Conservation (phyloP, 2,113 vertebrate genomes). For the Corythaixoides concolor region DNA sequence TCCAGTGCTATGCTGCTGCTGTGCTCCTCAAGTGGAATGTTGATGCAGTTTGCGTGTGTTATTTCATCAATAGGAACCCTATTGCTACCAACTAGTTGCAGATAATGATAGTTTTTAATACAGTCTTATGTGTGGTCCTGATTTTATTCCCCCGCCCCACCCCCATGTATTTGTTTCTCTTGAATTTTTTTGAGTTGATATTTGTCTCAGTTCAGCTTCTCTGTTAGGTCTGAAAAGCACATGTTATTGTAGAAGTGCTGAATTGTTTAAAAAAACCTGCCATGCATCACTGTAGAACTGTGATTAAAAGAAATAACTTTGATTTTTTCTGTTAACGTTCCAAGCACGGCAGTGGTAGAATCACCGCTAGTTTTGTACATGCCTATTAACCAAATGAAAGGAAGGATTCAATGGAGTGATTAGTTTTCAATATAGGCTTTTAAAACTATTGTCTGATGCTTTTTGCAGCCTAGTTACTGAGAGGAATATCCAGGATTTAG, state of each 20-base stretch:
- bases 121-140: background rate
- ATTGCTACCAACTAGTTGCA: background rate
- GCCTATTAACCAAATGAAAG: constrained; percentile 49
- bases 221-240: background rate
- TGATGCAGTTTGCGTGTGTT: background rate
- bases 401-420: constrained; percentile 46
- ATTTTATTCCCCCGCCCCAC: rapidly evolving
- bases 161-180: background rate
- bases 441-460: constrained; percentile 32
- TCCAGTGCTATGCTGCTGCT: background rate
- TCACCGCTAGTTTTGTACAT: background rate
- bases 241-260: background rate
- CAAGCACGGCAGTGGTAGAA: background rate
- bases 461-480: constrained; percentile 24
- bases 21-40: background rate
- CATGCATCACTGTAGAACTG: background rate
- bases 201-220: background rate
- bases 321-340: constrained; percentile 16
- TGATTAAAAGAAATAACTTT: constrained; percentile 31
- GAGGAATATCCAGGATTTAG: constrained; percentile 27
- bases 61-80: background rate
- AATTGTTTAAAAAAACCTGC: background rate
- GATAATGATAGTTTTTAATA: background rate
- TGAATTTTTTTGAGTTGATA: background rate
- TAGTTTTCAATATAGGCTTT: constrained; percentile 58